These are phyloP conservation scores for Peromyscus melanophrys DNA, from an alignment of 2,797 vertebrate species.

Conservation along the genomic window DNA sequence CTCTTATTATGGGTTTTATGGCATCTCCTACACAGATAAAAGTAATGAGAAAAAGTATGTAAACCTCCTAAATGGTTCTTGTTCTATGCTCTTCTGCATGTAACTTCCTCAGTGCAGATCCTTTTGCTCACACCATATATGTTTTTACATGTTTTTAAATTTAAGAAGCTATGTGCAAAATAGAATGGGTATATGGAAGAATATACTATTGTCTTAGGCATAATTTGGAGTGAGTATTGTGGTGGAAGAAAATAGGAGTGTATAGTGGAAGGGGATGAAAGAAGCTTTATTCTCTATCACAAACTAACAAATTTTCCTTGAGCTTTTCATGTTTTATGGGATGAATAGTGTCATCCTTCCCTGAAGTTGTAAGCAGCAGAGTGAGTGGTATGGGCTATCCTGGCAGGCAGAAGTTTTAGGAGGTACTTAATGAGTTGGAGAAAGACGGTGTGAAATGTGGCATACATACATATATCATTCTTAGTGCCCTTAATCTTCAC, in stretches of 20 bases:
- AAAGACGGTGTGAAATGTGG: neutral
- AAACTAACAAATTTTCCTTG: constrained; percentile 26
- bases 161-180: constrained; percentile 49
- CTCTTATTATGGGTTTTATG: constrained; percentile 96
- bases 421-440: constrained; percentile 9
- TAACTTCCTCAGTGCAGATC: neutral
- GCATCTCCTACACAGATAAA: constrained; percentile 93
- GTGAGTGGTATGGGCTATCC: neutral
- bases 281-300: constrained; percentile 5
- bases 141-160: constrained; percentile 9
- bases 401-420: constrained; percentile 13
- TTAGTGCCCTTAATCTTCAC: constrained; percentile 50
- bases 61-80: constrained; percentile 23
- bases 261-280: neutral
- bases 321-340: constrained; percentile 43
- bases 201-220: neutral
- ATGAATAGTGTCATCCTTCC: neutral
- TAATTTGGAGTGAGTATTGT: neutral
- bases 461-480: neutral
- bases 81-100: neutral
- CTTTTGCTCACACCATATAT: neutral
- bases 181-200: constrained; percentile 34
- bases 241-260: neutral
- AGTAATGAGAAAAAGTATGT: constrained; percentile 92
- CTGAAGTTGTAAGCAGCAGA: neutral